Conservation (phyloP, 1,140 invertebrate species). For the Heterodera schachtii region DNA sequence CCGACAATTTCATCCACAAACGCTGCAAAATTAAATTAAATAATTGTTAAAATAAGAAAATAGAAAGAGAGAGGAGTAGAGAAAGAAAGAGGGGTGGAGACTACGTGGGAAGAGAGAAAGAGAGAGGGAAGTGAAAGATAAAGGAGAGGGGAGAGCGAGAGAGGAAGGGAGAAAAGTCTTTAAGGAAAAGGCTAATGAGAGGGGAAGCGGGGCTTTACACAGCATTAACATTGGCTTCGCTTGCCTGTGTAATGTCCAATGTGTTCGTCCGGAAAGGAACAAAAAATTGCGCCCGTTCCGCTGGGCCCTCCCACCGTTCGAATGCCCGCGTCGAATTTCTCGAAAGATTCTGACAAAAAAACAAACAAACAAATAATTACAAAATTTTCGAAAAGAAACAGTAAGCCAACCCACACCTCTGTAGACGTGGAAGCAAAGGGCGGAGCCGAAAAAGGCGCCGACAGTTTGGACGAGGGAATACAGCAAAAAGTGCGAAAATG, state of each 20-base stretch:
- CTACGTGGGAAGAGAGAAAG: too few species aligned
- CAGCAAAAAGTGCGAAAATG: constrained; percentile 64
- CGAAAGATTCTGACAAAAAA: constrained; percentile 44
- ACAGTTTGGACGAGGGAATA: constrained; percentile 67
- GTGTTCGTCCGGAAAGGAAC: constrained; percentile 70
- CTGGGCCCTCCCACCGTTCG: constrained; percentile 61
- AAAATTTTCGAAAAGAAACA: too few species aligned
- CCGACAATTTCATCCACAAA: constrained; percentile 66
- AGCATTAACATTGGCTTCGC: too few species aligned
- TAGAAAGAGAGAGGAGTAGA: constrained; percentile 53
- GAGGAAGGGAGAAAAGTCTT: too few species aligned
- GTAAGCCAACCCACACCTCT: constrained; percentile 51
- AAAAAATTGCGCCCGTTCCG: constrained; percentile 71
- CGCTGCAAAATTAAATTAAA: too few species aligned
- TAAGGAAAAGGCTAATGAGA: constrained; percentile 66
- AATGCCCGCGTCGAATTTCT: constrained; percentile 65
- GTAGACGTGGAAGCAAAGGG: constrained; percentile 66
- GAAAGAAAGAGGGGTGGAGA: too few species aligned
- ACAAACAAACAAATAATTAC: too few species aligned
- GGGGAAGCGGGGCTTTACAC: too few species aligned
- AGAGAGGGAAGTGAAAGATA: too few species aligned
- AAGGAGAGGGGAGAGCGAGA: too few species aligned
- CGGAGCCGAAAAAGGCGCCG: constrained; percentile 67
- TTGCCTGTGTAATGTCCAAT: too few species aligned
- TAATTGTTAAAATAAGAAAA: constrained; percentile 1